These are phyloP conservation scores for Melolontha melolontha DNA, from an alignment of 2,888 invertebrate genomes.

Conservation along the genomic window DNA sequence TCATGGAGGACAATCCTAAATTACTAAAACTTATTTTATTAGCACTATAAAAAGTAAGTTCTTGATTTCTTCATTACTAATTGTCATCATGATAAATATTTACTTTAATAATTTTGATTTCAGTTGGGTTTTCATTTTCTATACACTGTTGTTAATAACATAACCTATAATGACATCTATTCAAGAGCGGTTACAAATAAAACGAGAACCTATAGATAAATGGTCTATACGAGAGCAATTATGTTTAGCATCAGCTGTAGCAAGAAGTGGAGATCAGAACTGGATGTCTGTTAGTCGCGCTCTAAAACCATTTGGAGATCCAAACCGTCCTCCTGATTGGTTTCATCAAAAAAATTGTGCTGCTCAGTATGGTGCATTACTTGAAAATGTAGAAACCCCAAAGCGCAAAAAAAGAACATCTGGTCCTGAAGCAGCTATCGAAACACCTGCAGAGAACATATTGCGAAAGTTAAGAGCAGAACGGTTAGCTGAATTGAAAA, in stretches of 20 bases:
- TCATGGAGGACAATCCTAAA: no score
- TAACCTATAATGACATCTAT: constrained; percentile 59
- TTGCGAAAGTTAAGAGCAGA: constrained; percentile 82
- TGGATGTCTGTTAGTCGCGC: constrained; percentile 90
- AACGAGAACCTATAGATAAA: constrained; percentile 80
- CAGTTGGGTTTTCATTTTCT: no score
- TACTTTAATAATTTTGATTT: no score
- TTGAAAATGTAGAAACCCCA: constrained; percentile 86
- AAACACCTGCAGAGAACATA: constrained; percentile 84
- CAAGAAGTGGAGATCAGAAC: constrained; percentile 89
- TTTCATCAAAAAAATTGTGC: constrained; percentile 93
- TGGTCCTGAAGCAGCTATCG: constrained; percentile 67
- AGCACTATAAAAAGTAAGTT: neutral
- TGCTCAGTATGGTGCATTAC: constrained; percentile 84
- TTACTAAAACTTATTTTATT: neutral
- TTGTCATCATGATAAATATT: neutral
- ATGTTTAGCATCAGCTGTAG: constrained; percentile 87
- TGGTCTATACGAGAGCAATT: constrained; percentile 90
- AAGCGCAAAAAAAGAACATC: constrained; percentile 84
- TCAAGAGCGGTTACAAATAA: constrained; percentile 67
- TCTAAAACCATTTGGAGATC: constrained; percentile 81
- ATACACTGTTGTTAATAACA: constrained; percentile 1
- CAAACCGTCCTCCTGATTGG: constrained; percentile 84
- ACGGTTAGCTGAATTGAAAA: constrained; percentile 81
- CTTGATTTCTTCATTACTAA: neutral